Evolutionary conservation across 2,888 invertebrate species (phyloP).

Genomic region (Malthinus flaveolus): DNA sequence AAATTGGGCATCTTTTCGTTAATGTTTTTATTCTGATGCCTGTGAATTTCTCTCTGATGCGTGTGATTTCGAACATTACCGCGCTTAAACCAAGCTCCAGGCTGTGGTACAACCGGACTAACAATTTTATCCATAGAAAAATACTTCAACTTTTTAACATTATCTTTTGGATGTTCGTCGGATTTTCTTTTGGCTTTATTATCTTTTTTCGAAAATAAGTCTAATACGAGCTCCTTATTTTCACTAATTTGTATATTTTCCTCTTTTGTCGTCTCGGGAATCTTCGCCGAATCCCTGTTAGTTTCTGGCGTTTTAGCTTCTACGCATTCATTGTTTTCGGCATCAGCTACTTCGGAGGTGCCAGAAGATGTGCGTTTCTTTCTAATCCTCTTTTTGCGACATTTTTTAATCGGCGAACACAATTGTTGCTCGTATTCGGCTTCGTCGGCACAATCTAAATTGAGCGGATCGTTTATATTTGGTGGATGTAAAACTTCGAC

Average conservation of each 20-base stretch:
- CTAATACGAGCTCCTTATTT: slow-evolving; percentile 40
- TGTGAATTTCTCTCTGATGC: slow-evolving; percentile 51
- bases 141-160: slow-evolving; percentile 66
- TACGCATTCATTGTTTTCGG: slow-evolving; percentile 35
- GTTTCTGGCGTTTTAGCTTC: slow-evolving; percentile 57
- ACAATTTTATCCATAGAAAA: slow-evolving; percentile 82
- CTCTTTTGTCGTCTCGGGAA: slow-evolving; percentile 46
- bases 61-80: slow-evolving; percentile 45
- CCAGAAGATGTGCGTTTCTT: slow-evolving; percentile 61
- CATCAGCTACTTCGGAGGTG: slow-evolving; percentile 36
- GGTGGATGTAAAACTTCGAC: slow-evolving; percentile 90
- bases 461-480: slow-evolving; percentile 89
- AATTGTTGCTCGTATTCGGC: slow-evolving; percentile 81
- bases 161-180: slow-evolving; percentile 60
- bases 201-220: slow-evolving; percentile 53
- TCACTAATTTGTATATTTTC: slow-evolving; percentile 47
- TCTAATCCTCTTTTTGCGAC: slow-evolving; percentile 66
- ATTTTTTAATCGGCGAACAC: slow-evolving; percentile 69
- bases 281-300: slow-evolving; percentile 51
- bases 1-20: slow-evolving; percentile 65
- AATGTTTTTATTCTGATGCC: slow-evolving; percentile 51
- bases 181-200: slow-evolving; percentile 58
- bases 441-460: slow-evolving; percentile 79
- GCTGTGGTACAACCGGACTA: slow-evolving; percentile 89
- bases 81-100: slow-evolving; percentile 77